phyloP scores from a whole-genome alignment of 2,888 invertebrate genomes.

The Conops quadrifasciatus region DNA sequence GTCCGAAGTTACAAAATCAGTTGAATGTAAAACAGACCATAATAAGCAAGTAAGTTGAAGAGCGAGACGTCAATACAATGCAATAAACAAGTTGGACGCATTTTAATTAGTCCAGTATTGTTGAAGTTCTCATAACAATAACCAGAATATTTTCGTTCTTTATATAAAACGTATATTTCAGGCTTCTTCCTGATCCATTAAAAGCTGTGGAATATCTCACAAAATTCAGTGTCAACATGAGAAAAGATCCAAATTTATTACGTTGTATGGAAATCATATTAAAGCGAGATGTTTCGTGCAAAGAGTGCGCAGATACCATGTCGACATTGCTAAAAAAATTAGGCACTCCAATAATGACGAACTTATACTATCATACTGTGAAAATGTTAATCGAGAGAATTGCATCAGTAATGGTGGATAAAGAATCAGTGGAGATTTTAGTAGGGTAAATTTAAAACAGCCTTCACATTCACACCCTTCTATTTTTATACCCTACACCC shows the following conservation, averaged over 20 bases:
- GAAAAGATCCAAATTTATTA: constrained; percentile 74
- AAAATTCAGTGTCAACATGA: constrained; percentile 82
- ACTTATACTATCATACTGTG: constrained; percentile 93
- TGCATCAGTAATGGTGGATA: constrained; percentile 96
- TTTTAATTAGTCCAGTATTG: no score
- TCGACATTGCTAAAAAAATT: constrained; percentile 85
- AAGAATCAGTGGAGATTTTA: constrained; percentile 81
- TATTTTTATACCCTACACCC: no score
- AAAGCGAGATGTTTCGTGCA: constrained; percentile 89
- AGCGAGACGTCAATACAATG: no score
- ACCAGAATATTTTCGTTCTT: no score
- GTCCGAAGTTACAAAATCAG: constrained; percentile 77
- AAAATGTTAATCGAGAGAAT: constrained; percentile 94
- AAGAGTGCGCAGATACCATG: constrained; percentile 92
- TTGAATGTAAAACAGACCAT: constrained; percentile 71
- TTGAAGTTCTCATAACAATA: no score
- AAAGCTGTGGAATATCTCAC: constrained; percentile 89
- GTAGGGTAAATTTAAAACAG: constrained; percentile 69
- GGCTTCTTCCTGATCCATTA: constrained; percentile 90
- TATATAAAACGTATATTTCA: constrained; percentile 53
- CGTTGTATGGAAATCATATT: constrained; percentile 88
- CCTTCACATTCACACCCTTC: no score
- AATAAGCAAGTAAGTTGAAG: constrained; percentile 60
- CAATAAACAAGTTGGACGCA: no score
- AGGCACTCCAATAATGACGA: constrained; percentile 94